Conservation (phyloP, 2,113 vertebrate species). For the Pedionomus torquatus region DNA sequence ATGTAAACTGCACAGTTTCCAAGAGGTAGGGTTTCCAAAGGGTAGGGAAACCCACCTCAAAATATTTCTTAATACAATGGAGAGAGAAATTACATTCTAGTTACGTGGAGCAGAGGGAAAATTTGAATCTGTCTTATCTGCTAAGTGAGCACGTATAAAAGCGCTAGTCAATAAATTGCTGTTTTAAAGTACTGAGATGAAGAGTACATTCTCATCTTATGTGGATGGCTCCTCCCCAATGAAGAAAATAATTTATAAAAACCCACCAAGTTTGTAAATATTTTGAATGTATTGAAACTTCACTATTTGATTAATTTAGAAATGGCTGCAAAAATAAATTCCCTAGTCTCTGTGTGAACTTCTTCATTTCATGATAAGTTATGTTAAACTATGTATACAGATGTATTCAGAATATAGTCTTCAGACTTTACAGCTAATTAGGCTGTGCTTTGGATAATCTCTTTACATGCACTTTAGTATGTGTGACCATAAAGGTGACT, state of each 20-base stretch:
- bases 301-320: neutral
- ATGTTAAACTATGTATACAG: neutral
- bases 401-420: neutral
- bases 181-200: neutral
- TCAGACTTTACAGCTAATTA: neutral
- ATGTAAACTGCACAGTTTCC: neutral
- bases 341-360: neutral
- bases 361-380: neutral
- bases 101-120: neutral
- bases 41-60: neutral
- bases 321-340: neutral
- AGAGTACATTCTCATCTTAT: neutral
- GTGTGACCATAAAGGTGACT: neutral
- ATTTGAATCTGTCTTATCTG: neutral
- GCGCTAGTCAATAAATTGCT: neutral
- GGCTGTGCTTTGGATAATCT: neutral
- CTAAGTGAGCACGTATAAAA: neutral
- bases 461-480: neutral
- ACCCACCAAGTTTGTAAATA: neutral
- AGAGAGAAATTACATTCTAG: neutral
- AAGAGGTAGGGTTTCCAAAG: neutral
- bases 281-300: neutral
- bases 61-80: neutral
- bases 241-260: neutral
- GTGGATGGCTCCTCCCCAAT: neutral